Base-by-base conservation (phyloP, 2,113 vertebrate genomes). In the Oreotrochilus melanogaster region DNA sequence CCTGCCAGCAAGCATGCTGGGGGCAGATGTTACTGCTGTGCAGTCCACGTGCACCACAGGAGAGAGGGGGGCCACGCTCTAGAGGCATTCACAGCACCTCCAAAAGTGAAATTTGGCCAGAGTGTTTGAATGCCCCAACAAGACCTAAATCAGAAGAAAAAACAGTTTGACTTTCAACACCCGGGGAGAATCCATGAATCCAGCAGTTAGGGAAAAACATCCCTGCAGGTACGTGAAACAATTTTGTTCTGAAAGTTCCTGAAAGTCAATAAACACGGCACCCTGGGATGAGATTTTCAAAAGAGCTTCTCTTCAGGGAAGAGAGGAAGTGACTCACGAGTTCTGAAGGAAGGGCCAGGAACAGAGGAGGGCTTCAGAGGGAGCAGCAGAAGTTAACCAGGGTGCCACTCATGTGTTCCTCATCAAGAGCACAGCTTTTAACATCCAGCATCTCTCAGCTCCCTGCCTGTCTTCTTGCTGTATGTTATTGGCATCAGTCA, bases 31-130 rank as follows among this genome's bases (percentile, higher is more conserved):
- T 35, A 18, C 61, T 62, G 66, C 57, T 47, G 28, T 5, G 6
- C 15, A 21, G n/a, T 9, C 31, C 33, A 0, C 0, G 0, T 1
- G 31, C 2, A 2, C 67, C 45, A 73, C 30, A 76, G 72, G 39
- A 33, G 31, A 0, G 0, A 58, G 9, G 9, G 21, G 13, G 89
- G 37, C 25, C 51, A 47, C 0, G 0, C 11, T 78, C 24, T 22
- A 54, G 54, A 37, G 39, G 35, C 2, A 2, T 14, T 60, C 33
- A 31, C 0, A 1, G 17, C 43, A 39, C 25, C 42, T 71, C 65
- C 23, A 45, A 23, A 81, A 54, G 10, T 6, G 65, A n/a, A 28
- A 10, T 21, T 9, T 50, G 11, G 33, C 51, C 79, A 22, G 5
- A 69, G 47, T 3, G 6, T 24, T 66, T 65, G 31, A 65, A 58